These are phyloP conservation scores for Bombus polaris DNA, from an alignment of 1,140 invertebrate species.

Conservation along the genomic window DNA sequence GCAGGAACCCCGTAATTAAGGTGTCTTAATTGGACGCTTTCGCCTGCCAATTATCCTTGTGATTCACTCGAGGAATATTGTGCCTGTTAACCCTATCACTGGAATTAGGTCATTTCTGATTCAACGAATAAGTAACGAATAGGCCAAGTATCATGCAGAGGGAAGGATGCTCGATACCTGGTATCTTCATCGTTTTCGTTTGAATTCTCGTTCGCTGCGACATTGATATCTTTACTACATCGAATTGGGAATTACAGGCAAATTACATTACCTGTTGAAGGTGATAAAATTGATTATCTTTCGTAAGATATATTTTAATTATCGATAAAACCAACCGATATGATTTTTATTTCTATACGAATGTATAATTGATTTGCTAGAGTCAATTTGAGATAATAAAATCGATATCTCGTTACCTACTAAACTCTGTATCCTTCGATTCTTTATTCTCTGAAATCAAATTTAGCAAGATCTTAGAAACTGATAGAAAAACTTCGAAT, in stretches of 20 bases:
- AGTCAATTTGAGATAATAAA: no score
- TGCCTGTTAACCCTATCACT: slow-evolving; percentile 43
- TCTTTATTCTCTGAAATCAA: no score
- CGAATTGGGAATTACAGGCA: background rate
- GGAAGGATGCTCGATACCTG: no score
- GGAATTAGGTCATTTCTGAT: slow-evolving; percentile 42
- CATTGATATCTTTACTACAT: background rate
- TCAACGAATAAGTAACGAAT: slow-evolving; percentile 34
- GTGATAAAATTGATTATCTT: no score
- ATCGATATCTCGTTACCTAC: no score
- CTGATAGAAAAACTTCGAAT: no score
- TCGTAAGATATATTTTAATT: no score
- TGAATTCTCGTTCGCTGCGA: background rate
- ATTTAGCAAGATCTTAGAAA: no score
- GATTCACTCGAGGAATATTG: slow-evolving; percentile 30
- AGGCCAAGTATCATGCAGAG: background rate
- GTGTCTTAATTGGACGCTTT: slow-evolving; percentile 73
- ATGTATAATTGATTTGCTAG: no score
- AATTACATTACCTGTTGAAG: background rate
- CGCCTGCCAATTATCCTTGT: slow-evolving; percentile 57
- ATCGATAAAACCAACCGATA: no score
- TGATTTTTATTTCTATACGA: no score
- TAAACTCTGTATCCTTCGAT: no score
- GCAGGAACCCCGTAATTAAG: slow-evolving; percentile 70
- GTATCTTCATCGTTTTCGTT: background rate